These are phyloP conservation scores for Hyaena hyaena DNA, from an alignment of 2,113 vertebrate genomes.

Conservation along the genomic window DNA sequence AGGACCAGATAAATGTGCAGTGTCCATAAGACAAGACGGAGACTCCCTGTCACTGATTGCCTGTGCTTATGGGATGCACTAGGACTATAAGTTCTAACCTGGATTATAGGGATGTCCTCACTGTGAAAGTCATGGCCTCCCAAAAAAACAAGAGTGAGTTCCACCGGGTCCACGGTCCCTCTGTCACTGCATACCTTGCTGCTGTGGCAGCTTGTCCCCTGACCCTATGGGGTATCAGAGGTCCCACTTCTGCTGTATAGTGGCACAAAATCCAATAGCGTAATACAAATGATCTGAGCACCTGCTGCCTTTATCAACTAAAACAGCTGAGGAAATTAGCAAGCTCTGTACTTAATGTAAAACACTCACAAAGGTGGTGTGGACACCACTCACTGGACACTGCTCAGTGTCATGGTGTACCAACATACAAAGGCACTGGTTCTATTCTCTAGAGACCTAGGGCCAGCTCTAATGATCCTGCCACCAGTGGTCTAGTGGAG, in stretches of 20 bases:
- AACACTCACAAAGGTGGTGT: not conserved
- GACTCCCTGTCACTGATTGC: not conserved
- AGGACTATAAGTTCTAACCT: not conserved
- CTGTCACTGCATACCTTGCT: not conserved
- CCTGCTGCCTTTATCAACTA: not conserved
- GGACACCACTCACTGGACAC: too few relatives aligned
- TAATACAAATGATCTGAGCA: not conserved
- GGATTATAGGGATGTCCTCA: not conserved
- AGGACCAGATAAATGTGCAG: not conserved
- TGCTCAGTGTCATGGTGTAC: not conserved
- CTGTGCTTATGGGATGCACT: not conserved
- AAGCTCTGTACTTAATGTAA: not conserved
- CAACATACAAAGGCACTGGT: not conserved
- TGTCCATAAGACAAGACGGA: not conserved
- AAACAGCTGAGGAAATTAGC: not conserved
- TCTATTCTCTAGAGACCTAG: not conserved
- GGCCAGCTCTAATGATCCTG: not conserved
- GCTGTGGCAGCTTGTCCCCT: not conserved
- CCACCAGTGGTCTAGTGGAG: not conserved
- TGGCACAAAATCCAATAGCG: not conserved
- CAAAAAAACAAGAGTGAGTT: not conserved
- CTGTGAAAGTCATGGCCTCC: not conserved
- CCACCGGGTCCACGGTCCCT: not conserved
- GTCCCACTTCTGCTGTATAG: not conserved
- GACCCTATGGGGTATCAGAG: not conserved